Base-by-base conservation (phyloP, 2,888 invertebrate species). In the Tetramorium bicarinatum region DNA sequence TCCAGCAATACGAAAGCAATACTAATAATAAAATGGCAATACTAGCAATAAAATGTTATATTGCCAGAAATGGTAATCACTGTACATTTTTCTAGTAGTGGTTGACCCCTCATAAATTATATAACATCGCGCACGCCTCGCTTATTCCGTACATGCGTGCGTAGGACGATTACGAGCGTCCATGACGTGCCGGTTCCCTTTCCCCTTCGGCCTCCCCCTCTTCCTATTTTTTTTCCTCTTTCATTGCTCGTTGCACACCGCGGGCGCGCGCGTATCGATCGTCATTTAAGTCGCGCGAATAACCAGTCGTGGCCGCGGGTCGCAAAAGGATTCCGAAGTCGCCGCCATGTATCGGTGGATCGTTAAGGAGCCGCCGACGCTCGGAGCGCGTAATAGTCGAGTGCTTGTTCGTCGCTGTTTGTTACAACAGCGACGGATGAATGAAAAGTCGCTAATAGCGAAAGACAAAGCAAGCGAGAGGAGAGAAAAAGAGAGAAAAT, bases 361-460 rank as follows among this genome's bases (percentile, higher is more conserved):
- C 47, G 59, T 80, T 71, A 61, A 76, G 52, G 54, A 77, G 41
- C 18, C 34, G 61, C 4, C 49, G 38, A 75, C 21, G 59, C n/a
- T 76, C 7, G 0, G 25, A 18, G 38, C 52, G 25, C 41, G 52
- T 25, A 66, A 67, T 9, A 41, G 41, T 52, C 38, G 41, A 52
- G 41, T 3, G 52, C 47, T 38, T 52, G 76, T 62, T 25, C 38
- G 38, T 74, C 38, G 41, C 9, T 25, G 25, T 29, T 34, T 15
- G 74, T 74, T 59, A 52, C 74, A 29, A 44, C 29, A 77, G 80
- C 85, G 83, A 83, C 54, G n/a, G 76, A 52, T 89, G 88, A 89
- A 89, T 88, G 88, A 83, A 85, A 84, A 88, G 66, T 81, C 54
- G 64, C 81, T 56, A 82, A 80, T 74, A 84, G 83, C 81, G 67